Percentiles rank a stretch among this genome's conserved stretches.
These are phyloP conservation scores for Ptiloglossa arizonensis DNA, from an alignment of 1,140 invertebrate genomes.

Conservation along the genomic window DNA sequence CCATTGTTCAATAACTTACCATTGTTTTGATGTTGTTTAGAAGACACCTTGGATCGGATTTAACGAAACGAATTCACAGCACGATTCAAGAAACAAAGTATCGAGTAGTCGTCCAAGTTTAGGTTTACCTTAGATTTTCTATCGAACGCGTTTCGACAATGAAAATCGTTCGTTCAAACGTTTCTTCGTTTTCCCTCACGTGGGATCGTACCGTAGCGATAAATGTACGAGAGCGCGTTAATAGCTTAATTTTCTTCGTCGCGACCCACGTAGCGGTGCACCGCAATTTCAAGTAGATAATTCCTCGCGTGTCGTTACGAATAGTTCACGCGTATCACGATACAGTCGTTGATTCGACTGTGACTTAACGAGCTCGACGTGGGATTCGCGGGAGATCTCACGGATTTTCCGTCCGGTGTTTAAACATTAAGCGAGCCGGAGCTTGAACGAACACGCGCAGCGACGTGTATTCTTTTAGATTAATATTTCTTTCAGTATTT, in stretches of 20 bases:
- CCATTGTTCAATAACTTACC: too few relatives aligned
- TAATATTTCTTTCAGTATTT: background rate
- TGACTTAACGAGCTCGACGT: background rate
- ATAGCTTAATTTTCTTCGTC: background rate
- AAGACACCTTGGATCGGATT: too few relatives aligned
- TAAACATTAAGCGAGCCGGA: too few relatives aligned
- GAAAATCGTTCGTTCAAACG: background rate
- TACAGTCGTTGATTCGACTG: background rate
- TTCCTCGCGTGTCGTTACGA: background rate
- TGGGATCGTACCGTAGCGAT: background rate
- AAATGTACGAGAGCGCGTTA: background rate
- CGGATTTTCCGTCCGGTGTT: too few relatives aligned
- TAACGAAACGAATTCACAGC: too few relatives aligned
- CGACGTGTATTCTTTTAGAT: too few relatives aligned
- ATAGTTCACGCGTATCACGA: background rate
- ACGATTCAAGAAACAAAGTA: too few relatives aligned
- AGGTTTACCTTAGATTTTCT: background rate
- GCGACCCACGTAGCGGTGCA: background rate
- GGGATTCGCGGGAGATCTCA: too few relatives aligned
- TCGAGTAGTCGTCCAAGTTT: too few relatives aligned
- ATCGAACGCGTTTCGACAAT: background rate
- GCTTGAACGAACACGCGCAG: too few relatives aligned
- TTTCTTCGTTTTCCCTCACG: background rate
- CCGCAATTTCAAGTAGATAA: background rate
- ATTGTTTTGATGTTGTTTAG: too few relatives aligned